A percentile compares a stretch with the other conserved stretches of the same genome.
Conservation (phyloP, 2,113 vertebrate species). For the Sphyrna mokarran region DNA sequence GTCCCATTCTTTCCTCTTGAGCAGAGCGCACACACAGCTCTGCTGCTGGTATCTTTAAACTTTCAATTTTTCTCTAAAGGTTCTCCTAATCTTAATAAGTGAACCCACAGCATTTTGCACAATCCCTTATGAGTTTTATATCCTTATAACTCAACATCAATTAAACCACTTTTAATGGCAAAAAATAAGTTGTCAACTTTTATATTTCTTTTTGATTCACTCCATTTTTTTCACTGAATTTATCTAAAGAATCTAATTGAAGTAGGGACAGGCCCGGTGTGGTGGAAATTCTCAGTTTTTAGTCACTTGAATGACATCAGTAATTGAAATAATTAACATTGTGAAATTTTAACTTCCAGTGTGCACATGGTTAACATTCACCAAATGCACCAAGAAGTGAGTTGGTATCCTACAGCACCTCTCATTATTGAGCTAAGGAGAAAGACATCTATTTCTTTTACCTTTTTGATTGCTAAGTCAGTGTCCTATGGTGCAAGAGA, state of each 20-base stretch:
- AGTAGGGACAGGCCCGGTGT: neutral
- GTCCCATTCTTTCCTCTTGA: no score
- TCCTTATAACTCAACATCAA: neutral
- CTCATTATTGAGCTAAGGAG: neutral
- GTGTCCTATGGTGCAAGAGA: no score
- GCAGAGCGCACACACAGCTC: no score
- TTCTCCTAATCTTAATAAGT: no score
- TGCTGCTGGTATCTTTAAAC: no score
- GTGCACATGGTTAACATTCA: neutral
- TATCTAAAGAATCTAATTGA: neutral
- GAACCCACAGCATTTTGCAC: no score
- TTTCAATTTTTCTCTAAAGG: no score
- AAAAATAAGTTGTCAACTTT: neutral
- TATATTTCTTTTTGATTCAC: neutral
- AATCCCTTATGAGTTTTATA: no score
- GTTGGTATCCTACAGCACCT: neutral
- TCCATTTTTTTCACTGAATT: neutral
- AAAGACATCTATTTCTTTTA: neutral
- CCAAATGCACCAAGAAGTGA: neutral
- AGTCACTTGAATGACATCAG: neutral
- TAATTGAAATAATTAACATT: neutral
- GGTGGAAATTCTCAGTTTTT: neutral
- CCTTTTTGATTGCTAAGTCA: neutral
- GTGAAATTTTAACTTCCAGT: neutral
- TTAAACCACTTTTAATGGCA: neutral